Conservation (phyloP, 1,140 invertebrate genomes). For the Macrosteles quadrilineatus region DNA sequence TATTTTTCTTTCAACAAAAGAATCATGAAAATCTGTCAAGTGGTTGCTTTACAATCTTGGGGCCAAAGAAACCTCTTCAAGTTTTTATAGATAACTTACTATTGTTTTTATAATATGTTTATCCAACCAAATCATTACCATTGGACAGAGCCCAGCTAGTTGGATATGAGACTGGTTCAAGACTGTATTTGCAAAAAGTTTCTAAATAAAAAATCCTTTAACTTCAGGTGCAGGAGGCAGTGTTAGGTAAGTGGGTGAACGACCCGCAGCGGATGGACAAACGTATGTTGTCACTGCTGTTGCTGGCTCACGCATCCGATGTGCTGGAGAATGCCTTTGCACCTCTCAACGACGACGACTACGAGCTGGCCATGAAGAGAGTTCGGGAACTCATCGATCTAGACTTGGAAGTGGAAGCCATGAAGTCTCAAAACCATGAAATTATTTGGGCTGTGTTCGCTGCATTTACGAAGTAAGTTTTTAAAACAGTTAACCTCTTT, state of each 20-base stretch:
- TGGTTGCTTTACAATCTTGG: no score
- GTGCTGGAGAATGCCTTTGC: conserved; percentile 99
- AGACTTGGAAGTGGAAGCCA: conserved; percentile 92
- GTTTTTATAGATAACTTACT: no score
- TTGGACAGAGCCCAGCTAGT: not conserved
- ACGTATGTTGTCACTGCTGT: conserved; percentile 87
- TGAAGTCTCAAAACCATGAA: conserved; percentile 85
- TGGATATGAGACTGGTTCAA: not conserved
- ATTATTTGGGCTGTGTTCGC: conserved; percentile 99
- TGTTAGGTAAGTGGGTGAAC: conserved; percentile 94
- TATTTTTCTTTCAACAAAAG: no score
- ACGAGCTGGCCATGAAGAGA: conserved; percentile 96
- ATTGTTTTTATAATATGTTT: not conserved
- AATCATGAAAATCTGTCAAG: no score
- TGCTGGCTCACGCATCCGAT: conserved; percentile 96
- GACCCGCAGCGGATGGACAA: conserved; percentile 98
- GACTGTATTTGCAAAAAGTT: no score
- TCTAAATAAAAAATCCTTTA: no score
- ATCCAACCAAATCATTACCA: no score
- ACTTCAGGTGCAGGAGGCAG: conserved; percentile 94
- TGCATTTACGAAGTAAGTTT: conserved; percentile 95
- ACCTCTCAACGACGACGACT: conserved; percentile 97
- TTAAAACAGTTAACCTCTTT: not conserved
- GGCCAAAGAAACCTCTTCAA: no score
- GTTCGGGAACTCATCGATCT: conserved; percentile 94